These are phyloP conservation scores for Drosophila yooni DNA, from an alignment of 2,888 invertebrate species.

Conservation along the genomic window DNA sequence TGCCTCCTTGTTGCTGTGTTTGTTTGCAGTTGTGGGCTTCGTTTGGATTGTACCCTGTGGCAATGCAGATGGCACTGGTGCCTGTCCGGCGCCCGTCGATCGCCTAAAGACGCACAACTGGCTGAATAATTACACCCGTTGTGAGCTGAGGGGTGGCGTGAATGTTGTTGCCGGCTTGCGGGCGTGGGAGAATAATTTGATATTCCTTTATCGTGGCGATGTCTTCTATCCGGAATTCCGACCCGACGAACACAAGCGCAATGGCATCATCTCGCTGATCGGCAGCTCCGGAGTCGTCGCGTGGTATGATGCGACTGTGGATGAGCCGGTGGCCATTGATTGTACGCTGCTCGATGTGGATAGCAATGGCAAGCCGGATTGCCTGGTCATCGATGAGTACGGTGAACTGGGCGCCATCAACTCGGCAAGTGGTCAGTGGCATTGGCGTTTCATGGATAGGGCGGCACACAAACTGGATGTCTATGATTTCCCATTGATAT, in stretches of 20 bases:
- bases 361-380: conserved; percentile 90
- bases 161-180: conserved; percentile 89
- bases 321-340: conserved; percentile 90
- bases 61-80: conserved; percentile 86
- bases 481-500: conserved; percentile 89
- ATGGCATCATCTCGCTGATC: conserved; percentile 90
- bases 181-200: conserved; percentile 89
- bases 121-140: conserved; percentile 89
- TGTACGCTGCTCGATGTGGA: conserved; percentile 91
- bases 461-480: conserved; percentile 86
- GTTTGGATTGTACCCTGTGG: conserved; percentile 92
- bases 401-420: conserved; percentile 88
- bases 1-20: conserved; percentile 89
- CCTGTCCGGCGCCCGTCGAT: conserved; percentile 87
- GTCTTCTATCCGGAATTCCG: conserved; percentile 86
- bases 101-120: conserved; percentile 88
- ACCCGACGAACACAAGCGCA: conserved; percentile 83
- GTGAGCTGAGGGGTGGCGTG: conserved; percentile 89
- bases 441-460: conserved; percentile 85
- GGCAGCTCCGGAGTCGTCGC: conserved; percentile 90
- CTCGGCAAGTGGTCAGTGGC: conserved; percentile 87
- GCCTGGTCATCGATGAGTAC: conserved; percentile 90
- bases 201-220: conserved; percentile 90
- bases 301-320: conserved; percentile 90
- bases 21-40: conserved; percentile 90